Evolutionary conservation across 2,797 vertebrate species (phyloP).

Genomic region (Chelonia mydas): DNA sequence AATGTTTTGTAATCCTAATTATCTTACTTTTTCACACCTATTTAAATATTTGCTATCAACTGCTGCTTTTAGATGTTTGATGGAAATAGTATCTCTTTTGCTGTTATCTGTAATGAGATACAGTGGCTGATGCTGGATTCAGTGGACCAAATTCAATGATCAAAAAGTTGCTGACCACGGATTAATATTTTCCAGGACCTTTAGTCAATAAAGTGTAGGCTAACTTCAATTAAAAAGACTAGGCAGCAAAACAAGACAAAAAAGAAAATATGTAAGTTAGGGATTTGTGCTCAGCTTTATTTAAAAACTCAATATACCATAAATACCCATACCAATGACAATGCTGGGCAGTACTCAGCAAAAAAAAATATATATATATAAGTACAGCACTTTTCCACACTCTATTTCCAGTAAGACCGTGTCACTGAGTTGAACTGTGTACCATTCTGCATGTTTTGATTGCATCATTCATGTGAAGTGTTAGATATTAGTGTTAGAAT

Average conservation of each 20-base stretch:
- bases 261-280: not conserved
- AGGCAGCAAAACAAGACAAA: not conserved
- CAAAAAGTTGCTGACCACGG: not conserved
- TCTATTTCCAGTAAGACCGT: fast-evolving
- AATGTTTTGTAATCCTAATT: not conserved
- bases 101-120: not conserved
- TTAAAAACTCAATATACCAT: not conserved
- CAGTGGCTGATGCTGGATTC: not conserved
- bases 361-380: no score
- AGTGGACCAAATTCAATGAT: not conserved
- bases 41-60: no score
- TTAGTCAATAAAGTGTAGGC: not conserved
- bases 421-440: fast-evolving
- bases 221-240: not conserved
- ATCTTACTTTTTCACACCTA: not conserved
- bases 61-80: not conserved
- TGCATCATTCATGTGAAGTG: not conserved
- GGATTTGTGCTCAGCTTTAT: not conserved
- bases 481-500: no score
- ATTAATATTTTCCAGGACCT: not conserved
- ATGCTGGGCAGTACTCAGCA: not conserved
- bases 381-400: fast-evolving
- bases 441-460: not conserved
- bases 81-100: not conserved
- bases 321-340: not conserved